Percentiles rank a stretch among this genome's conserved stretches.
Conservation (phyloP, 2,888 invertebrate species). For the Cataglyphis altisquamis region DNA sequence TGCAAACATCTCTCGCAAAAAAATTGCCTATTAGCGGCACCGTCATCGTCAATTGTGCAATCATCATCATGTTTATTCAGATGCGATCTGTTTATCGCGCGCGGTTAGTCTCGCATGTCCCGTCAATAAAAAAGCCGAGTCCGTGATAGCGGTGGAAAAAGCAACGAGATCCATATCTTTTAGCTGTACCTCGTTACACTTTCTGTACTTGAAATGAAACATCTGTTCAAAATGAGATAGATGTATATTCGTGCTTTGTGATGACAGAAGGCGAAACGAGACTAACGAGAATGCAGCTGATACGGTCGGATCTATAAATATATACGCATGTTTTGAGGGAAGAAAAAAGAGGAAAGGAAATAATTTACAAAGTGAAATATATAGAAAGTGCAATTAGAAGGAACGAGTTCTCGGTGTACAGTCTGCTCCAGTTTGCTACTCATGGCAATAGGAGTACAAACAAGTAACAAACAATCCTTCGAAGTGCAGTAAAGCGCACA, state of each 20-base stretch:
- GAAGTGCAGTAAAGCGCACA: constrained; percentile 52
- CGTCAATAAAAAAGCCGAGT: background rate
- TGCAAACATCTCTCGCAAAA: background rate
- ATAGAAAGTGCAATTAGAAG: constrained; percentile 14
- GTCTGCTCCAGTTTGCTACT: background rate
- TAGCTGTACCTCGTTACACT: background rate
- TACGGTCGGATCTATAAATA: background rate
- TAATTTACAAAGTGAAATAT: background rate
- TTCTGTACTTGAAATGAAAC: background rate
- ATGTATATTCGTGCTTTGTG: background rate
- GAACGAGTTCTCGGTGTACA: background rate
- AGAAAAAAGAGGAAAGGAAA: background rate
- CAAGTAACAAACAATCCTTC: background rate
- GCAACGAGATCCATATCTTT: background rate
- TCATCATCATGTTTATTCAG: background rate
- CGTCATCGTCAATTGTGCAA: too few species aligned
- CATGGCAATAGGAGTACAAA: background rate
- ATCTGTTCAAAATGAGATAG: background rate
- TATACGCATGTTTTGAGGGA: background rate
- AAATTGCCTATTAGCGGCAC: background rate
- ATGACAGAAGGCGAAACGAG: background rate
- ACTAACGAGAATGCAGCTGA: background rate
- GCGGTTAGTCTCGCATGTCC: background rate
- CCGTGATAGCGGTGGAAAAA: constrained; percentile 1
- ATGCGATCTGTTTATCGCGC: background rate